Evolutionary conservation across 2,888 invertebrate species (phyloP).

Genomic region (Cremastinae sp.): DNA sequence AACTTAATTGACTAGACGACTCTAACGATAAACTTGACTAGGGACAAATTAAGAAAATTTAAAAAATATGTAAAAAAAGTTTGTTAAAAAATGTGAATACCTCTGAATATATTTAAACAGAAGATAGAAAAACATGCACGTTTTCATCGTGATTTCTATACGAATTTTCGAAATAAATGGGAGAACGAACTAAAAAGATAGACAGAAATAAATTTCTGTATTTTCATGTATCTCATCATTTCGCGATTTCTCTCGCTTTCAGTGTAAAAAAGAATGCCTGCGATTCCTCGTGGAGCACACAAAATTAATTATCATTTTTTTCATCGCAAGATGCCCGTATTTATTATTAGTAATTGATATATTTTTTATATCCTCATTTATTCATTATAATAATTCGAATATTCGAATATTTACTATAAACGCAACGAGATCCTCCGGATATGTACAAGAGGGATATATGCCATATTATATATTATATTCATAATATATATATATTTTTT

Average conservation of each 20-base stretch:
- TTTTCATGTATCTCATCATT: constrained; percentile 32
- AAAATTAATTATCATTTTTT: constrained; percentile 42
- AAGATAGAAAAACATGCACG: too few species aligned
- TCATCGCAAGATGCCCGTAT: constrained; percentile 44
- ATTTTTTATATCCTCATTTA: constrained; percentile 27
- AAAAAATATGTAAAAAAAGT: too few species aligned
- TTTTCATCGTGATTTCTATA: too few species aligned
- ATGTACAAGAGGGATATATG: constrained; percentile 72
- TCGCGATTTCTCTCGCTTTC: constrained; percentile 53
- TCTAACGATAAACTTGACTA: too few species aligned
- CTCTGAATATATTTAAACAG: too few species aligned
- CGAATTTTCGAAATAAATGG: too few species aligned
- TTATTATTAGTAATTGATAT: constrained; percentile 54
- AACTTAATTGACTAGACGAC: too few species aligned
- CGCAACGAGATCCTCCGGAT: constrained; percentile 67
- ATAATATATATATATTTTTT: constrained; percentile 29
- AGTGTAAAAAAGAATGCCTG: constrained; percentile 66
- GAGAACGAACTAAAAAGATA: constrained; percentile 7
- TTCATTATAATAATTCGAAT: constrained; percentile 52
- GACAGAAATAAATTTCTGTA: constrained; percentile 17
- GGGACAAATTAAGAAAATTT: too few species aligned
- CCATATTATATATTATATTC: constrained; percentile 38
- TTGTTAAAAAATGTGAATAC: too few species aligned
- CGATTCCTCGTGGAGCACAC: constrained; percentile 43
- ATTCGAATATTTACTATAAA: constrained; percentile 56